Evolutionary conservation across 2,113 vertebrate genomes (phyloP).

Genomic region (Anhinga rufa): DNA sequence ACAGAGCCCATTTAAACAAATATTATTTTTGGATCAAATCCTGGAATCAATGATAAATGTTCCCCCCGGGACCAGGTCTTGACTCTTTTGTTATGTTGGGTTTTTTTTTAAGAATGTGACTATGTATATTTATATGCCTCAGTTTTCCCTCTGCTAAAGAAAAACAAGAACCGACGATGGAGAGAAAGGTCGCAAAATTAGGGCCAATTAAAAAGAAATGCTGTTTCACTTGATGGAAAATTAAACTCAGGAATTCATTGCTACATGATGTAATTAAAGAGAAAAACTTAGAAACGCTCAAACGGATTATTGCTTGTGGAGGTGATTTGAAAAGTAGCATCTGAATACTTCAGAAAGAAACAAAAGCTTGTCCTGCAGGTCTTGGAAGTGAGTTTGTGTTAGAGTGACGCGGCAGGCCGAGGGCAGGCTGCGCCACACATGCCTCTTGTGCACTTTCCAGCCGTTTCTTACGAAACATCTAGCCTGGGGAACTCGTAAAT

Average conservation of each 20-base stretch:
- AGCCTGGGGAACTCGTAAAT: rapidly evolving
- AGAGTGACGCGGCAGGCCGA: rapidly evolving
- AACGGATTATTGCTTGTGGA: neutral
- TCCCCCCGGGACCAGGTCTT: neutral
- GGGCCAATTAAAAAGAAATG: neutral
- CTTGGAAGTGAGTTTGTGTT: neutral
- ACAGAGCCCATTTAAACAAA: neutral
- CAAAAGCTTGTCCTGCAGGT: neutral
- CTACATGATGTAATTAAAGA: neutral
- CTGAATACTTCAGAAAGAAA: neutral
- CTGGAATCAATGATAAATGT: neutral
- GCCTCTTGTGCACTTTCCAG: neutral
- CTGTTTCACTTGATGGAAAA: neutral
- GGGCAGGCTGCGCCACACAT: neutral
- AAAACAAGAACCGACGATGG: neutral
- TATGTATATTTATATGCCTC: neutral
- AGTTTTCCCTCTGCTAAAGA: neutral
- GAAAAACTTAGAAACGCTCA: neutral
- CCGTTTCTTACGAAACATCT: neutral
- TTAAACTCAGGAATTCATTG: neutral
- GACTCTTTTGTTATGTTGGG: neutral
- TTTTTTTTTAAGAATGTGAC: neutral
- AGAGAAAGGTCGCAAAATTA: neutral
- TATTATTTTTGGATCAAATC: neutral
- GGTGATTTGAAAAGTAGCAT: neutral